Evolutionary conservation across 2,113 vertebrate species (phyloP).

Genomic region (Circaetus cinerascens): DNA sequence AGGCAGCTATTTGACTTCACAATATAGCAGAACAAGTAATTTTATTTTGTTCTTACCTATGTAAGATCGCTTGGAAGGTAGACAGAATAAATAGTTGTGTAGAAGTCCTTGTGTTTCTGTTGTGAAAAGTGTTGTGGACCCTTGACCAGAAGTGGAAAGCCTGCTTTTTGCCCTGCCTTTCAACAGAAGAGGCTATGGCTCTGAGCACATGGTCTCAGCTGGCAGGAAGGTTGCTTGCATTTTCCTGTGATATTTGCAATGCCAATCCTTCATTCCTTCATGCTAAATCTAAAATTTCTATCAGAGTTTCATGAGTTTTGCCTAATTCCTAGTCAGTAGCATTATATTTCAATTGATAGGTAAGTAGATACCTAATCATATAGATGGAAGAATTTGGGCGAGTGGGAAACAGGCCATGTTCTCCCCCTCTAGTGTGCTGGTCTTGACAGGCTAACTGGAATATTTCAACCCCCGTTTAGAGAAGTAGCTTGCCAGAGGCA

Average conservation of each 20-base stretch:
- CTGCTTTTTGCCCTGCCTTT: not conserved
- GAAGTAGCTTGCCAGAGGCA: not conserved
- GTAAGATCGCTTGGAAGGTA: not conserved
- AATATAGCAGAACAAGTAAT: not conserved
- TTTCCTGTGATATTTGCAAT: not conserved
- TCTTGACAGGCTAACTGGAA: not conserved
- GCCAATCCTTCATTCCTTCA: not conserved
- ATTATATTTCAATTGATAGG: rapidly evolving
- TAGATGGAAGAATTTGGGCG: not conserved
- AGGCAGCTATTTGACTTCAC: not conserved
- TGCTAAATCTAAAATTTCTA: not conserved
- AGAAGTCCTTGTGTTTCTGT: not conserved
- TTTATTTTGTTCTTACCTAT: not conserved
- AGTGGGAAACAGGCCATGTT: not conserved
- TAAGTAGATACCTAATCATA: not conserved
- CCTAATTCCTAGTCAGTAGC: not conserved
- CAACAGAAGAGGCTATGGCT: not conserved
- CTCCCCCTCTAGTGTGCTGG: not conserved
- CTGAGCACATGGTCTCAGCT: not conserved
- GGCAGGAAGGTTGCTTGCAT: not conserved
- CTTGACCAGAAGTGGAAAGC: not conserved
- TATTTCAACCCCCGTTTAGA: not conserved
- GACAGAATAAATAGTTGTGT: not conserved
- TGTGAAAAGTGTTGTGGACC: not conserved
- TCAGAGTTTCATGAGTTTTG: not conserved